Evolutionary conservation across 2,797 vertebrate genomes (phyloP), one percentile per base, ranked within the genome.

Genomic region (Cyprinodon diabolis): DNA sequence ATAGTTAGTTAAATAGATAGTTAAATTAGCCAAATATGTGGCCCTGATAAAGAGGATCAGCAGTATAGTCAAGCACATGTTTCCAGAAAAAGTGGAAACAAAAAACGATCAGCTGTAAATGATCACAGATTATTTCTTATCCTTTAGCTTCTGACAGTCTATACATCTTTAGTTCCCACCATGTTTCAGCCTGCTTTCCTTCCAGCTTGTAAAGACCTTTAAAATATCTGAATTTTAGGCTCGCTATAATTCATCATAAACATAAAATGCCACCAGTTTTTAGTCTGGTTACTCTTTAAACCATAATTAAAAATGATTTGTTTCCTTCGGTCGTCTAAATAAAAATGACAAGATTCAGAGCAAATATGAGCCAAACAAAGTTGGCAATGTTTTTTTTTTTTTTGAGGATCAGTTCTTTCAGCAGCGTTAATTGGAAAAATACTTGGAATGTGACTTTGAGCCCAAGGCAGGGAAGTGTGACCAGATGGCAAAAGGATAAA

Each of bases 401-500:
- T 51, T 6, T 52, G 51, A 52, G 51, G 19, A 21, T 6, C 51
- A 15, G 4, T n/a, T 4, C 37, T 43, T 19, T 68, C 55, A 69
- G 74, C 79, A 80, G 79, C 62, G 51, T 69, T 43, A 71, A 9
- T 19, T 60, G 47, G 67, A 86, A 73, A 86, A 15, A 57, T 15
- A 83, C 78, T 81, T 89, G 80, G 70, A 82, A 82, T 58, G 74
- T 77, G 79, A 87, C 84, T 90, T 86, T 80, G 67, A 70, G 82
- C 63, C 66, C 45, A 52, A 47, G 62, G 40, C 52, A 14, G 86
- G 71, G 79, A 86, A 80, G 80, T 86, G 78, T 76, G 82, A 74
- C 88, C 90, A 92, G 91, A 92, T 92, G 91, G 90, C 74, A 76
- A n/a, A 82, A 87, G 86, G 83, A 88, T 85, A 90, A 90, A 86